These are phyloP conservation scores for Drosophila nannoptera DNA, from an alignment of 1,140 invertebrate species.

Conservation along the genomic window DNA sequence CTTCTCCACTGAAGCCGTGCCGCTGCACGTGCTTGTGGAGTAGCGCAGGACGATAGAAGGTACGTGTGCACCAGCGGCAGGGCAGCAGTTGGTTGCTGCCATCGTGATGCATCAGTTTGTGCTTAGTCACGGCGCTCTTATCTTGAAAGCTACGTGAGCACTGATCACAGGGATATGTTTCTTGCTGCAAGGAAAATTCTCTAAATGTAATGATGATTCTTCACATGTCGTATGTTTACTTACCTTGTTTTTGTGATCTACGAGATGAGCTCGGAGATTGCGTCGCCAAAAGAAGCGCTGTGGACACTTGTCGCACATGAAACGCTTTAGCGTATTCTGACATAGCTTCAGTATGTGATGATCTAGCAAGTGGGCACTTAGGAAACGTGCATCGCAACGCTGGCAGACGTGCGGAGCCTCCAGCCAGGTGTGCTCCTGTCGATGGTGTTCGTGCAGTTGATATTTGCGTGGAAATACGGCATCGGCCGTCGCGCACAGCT, in stretches of 20 bases:
- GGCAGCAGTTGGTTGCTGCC: conserved; percentile 78
- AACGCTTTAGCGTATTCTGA: conserved; percentile 62
- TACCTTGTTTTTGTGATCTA: conserved; percentile 66
- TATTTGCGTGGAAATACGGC: conserved; percentile 57
- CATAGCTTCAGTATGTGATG: conserved; percentile 61
- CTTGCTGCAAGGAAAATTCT: conserved; percentile 39
- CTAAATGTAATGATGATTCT: no score
- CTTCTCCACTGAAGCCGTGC: conserved; percentile 58
- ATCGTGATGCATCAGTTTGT: conserved; percentile 78
- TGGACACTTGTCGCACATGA: conserved; percentile 66
- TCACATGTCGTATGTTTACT: not conserved
- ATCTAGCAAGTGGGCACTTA: conserved; percentile 53
- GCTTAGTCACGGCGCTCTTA: conserved; percentile 80
- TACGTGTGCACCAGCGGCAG: conserved; percentile 80
- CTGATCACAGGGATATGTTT: conserved; percentile 79
- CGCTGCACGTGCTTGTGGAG: conserved; percentile 65
- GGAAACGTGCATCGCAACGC: conserved; percentile 63
- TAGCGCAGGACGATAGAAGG: conserved; percentile 80
- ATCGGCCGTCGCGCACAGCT: conserved; percentile 46
- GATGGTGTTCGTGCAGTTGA: conserved; percentile 69
- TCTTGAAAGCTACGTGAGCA: conserved; percentile 80
- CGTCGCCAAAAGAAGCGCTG: conserved; percentile 65
- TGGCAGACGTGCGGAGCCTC: conserved; percentile 65
- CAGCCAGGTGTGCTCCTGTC: conserved; percentile 54
- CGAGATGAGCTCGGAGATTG: conserved; percentile 55